These are phyloP conservation scores for Progne subis DNA, from an alignment of 2,113 vertebrate species.

Conservation along the genomic window DNA sequence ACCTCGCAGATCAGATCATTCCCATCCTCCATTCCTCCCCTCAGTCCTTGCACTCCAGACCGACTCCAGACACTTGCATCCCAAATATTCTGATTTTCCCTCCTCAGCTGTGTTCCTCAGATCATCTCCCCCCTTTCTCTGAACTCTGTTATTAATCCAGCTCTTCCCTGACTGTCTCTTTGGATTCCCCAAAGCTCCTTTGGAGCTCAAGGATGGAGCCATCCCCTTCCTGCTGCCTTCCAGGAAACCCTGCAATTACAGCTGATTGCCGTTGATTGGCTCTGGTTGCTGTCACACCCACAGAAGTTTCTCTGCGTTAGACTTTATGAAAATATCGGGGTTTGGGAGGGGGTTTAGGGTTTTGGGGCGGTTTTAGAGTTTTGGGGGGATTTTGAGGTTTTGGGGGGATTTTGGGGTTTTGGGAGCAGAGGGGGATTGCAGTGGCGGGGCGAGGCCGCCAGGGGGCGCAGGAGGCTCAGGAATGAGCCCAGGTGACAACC, in stretches of 20 bases:
- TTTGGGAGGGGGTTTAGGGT: too few relatives aligned
- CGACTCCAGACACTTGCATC: accelerated
- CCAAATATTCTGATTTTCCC: neutral
- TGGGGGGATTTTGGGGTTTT: accelerated
- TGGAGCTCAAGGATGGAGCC: neutral
- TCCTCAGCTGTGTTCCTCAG: neutral
- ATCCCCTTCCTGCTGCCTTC: neutral
- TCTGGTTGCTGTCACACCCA: accelerated
- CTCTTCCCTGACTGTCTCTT: neutral
- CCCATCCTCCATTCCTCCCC: neutral
- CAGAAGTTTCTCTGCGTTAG: neutral
- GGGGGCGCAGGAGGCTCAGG: slow-evolving; percentile 38
- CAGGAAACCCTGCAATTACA: neutral
- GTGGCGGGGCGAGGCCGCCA: neutral
- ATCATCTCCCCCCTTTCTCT: neutral
- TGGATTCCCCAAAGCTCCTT: neutral
- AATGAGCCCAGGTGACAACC: neutral
- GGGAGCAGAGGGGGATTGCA: neutral
- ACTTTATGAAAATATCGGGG: neutral
- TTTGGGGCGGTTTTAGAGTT: neutral
- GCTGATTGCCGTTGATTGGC: accelerated
- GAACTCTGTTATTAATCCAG: neutral
- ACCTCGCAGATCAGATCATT: neutral
- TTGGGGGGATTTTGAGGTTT: too few relatives aligned
- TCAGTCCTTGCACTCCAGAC: neutral